Conservation (phyloP, 2,797 vertebrate genomes). For the Falco biarmicus region DNA sequence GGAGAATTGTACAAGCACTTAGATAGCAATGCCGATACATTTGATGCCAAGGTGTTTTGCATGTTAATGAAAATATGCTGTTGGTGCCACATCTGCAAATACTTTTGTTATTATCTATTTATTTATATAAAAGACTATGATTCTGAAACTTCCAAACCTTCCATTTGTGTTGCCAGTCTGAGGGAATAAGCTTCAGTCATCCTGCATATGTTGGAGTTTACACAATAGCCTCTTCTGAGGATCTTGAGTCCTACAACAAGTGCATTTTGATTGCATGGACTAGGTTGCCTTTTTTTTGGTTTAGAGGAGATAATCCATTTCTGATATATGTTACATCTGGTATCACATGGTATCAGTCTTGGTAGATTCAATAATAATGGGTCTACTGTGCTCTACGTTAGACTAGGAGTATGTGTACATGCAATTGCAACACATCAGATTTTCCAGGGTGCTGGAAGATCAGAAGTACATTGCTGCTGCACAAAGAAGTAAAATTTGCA, state of each 20-base stretch:
- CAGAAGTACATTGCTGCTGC: background rate
- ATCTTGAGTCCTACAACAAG: background rate
- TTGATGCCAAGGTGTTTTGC: background rate
- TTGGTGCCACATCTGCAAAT: background rate
- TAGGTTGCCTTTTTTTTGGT: fast-evolving
- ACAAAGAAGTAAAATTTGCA: background rate
- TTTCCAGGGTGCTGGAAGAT: background rate
- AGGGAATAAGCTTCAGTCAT: background rate
- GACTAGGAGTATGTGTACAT: background rate
- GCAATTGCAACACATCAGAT: background rate
- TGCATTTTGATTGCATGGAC: background rate
- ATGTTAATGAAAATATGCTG: background rate
- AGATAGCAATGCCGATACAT: background rate
- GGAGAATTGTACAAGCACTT: background rate
- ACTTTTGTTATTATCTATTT: background rate
- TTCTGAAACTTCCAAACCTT: background rate
- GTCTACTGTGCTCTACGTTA: fast-evolving
- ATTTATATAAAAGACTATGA: background rate
- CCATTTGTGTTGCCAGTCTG: background rate
- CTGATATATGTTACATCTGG: background rate
- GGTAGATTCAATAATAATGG: background rate
- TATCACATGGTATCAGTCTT: background rate
- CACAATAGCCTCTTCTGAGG: background rate
- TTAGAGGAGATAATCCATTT: background rate
- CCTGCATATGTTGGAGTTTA: background rate